Conservation (phyloP, 2,113 vertebrate species). For the Amphiprion percula region DNA sequence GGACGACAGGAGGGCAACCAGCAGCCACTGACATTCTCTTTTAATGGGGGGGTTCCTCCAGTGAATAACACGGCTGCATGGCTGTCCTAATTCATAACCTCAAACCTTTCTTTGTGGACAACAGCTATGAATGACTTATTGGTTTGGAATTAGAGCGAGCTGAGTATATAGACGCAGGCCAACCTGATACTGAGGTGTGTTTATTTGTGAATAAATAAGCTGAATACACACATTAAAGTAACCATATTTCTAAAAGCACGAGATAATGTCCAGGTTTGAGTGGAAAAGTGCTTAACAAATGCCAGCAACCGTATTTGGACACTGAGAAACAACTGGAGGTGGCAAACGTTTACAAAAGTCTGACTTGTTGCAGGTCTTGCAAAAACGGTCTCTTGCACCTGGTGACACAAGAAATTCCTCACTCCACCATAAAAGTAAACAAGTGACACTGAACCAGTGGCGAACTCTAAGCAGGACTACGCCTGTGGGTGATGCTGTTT, state of each 20-base stretch:
- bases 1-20: slow-evolving; percentile 52
- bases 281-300: slow-evolving; percentile 26
- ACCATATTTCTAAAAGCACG: too few species aligned
- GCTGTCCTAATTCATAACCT: slow-evolving; percentile 52
- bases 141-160: not conserved
- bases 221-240: not conserved
- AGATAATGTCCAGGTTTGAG: too few species aligned
- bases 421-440: slow-evolving; percentile 66
- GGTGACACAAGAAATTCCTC: slow-evolving; percentile 67
- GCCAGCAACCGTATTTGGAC: slow-evolving; percentile 13
- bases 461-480: slow-evolving; percentile 30
- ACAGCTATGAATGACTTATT: slow-evolving; percentile 19
- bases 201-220: not conserved
- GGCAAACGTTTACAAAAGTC: slow-evolving; percentile 56
- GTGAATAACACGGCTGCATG: slow-evolving; percentile 61
- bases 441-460: slow-evolving; percentile 32
- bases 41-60: slow-evolving; percentile 15
- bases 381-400: slow-evolving; percentile 50
- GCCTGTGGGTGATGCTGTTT: slow-evolving; percentile 35
- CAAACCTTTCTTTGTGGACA: slow-evolving; percentile 33
- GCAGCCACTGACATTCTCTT: slow-evolving; percentile 55
- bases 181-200: not conserved
- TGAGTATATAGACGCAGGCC: not conserved
- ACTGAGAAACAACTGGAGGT: slow-evolving; percentile 39
- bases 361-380: slow-evolving; percentile 20